Base-by-base conservation (phyloP, 1,140 invertebrate genomes). In the Pseudachorutes palmiensis region DNA sequence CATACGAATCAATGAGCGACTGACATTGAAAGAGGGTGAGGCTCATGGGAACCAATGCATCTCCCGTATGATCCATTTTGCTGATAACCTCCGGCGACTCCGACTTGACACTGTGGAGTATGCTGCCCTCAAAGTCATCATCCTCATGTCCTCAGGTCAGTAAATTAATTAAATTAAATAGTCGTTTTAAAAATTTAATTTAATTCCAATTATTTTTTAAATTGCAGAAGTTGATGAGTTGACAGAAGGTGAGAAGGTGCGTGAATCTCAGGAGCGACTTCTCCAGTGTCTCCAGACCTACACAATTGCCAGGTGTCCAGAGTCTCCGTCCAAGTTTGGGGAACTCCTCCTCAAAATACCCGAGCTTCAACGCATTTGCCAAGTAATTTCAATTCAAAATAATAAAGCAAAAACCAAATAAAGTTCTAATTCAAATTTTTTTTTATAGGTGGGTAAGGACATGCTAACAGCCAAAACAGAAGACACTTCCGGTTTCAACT, bases 61-160 rank as follows among this genome's bases (percentile, higher is more conserved):
- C 71, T 91, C 94, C 76, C 82, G 92, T 59, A 94, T 98, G 91
- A 82, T 97, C 63, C 91, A 91, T 78, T 90, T 97, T 74, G 94
- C 94, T 0, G 91, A 97, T 76, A 91, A 96, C 78, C 81, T 98
- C 67, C 81, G 92, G 70, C 81, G 92, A 72, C 81, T 97, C 41
- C 84, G 89, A 72, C 89, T 98, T n/a, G 94, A 98, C 79, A 86
- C 92, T 75, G 95, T 94, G 77, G 95, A 98, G 81, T 97, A 96
- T 79, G 92, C 96, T 68, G 92, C 92, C 63, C 88, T 98, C 83
- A 98, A 98, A 83, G 86, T 87, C 69, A 81, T 97, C 63, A 90
- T 97, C 45, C 82, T 97, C 28, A 84, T 98, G 72, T 92, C 92
- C 65, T 96, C 94, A 75, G 91, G 91, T 94, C 80, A 80, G 76